Base-by-base conservation (phyloP, 1,140 invertebrate species). In the Trichomalopsis sarcophagae region DNA sequence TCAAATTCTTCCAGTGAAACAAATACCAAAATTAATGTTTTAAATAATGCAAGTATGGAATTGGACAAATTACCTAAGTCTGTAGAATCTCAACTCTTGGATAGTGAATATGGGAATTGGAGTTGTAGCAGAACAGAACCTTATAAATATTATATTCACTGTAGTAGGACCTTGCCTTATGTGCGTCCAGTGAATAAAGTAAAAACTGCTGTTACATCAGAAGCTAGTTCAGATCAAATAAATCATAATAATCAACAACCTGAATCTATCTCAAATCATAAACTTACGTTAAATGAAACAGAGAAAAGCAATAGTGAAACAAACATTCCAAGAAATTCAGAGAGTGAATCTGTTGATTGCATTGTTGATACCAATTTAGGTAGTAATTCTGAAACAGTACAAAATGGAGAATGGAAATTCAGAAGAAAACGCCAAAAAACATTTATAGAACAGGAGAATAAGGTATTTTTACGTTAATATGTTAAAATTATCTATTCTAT, bases 361-460 rank as follows among this genome's bases (percentile, higher is more conserved):
- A 5, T 23, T 10, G 11, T 36, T 30, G n/a, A 6, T 68, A 40
- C 13, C 23, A 76, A 50, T 44, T 2, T 21, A 36, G 13, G n/a
- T 73, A 55, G 13, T 36, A 77, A 50, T n/a, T 76, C 44, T 73
- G 36, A 73, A 27, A 2, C 9, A 73, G 21, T 85, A 47, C 2
- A 76, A 36, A 79, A 87, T 73, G 76, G 47, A 80, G 84, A 87
- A 75, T 85, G 84, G 84, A 87, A 87, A 76, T 81, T 84, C 14
- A 85, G 50, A 78, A 83, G 86, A 73, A 87, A 87, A 84, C 77
- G 84, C 44, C 11, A 33, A 27, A 82, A 5, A 14, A 71, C 50
- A 13, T 44, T 27, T 7, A 77, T 62, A 33, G 62, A 55, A 30
- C 62, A 73, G 23, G 80, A 77, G 40, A 7, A 33, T 3, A 50